These are phyloP conservation scores for Galerucella calmariensis DNA, from an alignment of 2,888 invertebrate species.

Conservation along the genomic window DNA sequence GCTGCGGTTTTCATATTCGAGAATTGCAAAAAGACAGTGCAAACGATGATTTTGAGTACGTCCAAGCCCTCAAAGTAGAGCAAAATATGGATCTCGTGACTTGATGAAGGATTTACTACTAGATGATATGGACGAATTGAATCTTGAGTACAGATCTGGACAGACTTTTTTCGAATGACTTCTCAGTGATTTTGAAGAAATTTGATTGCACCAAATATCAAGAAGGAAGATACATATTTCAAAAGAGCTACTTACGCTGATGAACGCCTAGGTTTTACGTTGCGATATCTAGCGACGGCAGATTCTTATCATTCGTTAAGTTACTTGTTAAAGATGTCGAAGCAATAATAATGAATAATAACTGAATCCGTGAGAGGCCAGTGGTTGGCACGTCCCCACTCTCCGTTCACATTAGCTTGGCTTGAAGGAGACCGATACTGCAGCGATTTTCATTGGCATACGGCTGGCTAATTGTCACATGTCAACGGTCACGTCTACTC, in stretches of 20 bases:
- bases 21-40: too few species aligned
- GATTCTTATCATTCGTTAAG: constrained; percentile 31
- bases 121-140: constrained; percentile 1
- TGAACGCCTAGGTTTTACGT: constrained; percentile 28
- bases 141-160: background rate
- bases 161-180: background rate
- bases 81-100: constrained; percentile 1
- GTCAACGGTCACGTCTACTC: too few species aligned
- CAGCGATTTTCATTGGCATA: too few species aligned
- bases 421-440: too few species aligned
- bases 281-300: constrained; percentile 28
- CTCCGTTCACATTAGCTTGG: too few species aligned
- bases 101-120: constrained; percentile 11
- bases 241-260: constrained; percentile 14
- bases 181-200: constrained; percentile 19
- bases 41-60: too few species aligned
- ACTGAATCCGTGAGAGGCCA: too few species aligned
- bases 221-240: constrained; percentile 15
- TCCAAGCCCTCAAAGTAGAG: background rate
- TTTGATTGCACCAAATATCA: background rate
- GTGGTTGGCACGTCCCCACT: too few species aligned
- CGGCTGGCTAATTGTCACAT: too few species aligned
- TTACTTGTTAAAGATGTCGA: constrained; percentile 33
- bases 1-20: too few species aligned
- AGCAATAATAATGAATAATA: background rate